Base-by-base conservation (phyloP, 2,113 vertebrate species). In the Prinia subflava region DNA sequence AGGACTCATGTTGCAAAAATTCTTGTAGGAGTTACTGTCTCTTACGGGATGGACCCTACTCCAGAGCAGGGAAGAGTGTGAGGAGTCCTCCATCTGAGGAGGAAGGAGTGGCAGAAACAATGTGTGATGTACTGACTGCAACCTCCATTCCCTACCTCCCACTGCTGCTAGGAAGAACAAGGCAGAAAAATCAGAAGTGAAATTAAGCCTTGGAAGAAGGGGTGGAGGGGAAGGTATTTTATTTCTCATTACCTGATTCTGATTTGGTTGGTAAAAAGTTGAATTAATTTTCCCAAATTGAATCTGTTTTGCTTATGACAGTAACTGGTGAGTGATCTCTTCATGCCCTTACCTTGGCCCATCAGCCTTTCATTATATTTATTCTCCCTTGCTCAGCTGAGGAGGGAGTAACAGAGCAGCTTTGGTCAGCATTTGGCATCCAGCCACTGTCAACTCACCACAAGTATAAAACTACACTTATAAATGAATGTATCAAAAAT, bases 31-130 rank as follows among this genome's bases (percentile, higher is more conserved):
- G 8, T 53, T 67, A 28, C 41, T 37, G 41, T 14, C 31, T 55
- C 27, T 31, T 15, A 11, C 23, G 16, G 24, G 47, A 62, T 39
- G 19, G 16, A 49, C 4, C 7, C 11, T 31, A 41, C 12, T 22
- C 15, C 31, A 23, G 39, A 60, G 31, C 30, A 31, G 18, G 22
- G 20, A 39, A 52, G 30, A 49, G 19, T 16, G n/a, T 41, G 30
- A 77, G 46, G n/a, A 60, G 19, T 24, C 31, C 19, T 78, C 30
- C 8, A 11, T 7, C 6, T 0, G 0, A 76, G 24, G 11, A 76
- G 14, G 24, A 69, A 39, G 16, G 19, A 63, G 22, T 9, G 8
- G 35, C 35, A 91, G 56, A 70, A 69, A 52, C 4, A 33, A 39
- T 9, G 15, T 24, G 8, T 39, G 23, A 27, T 46, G 13, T 25